These are phyloP conservation scores for Drosophila trapezifrons DNA, from an alignment of 1,140 invertebrate species.

Conservation along the genomic window DNA sequence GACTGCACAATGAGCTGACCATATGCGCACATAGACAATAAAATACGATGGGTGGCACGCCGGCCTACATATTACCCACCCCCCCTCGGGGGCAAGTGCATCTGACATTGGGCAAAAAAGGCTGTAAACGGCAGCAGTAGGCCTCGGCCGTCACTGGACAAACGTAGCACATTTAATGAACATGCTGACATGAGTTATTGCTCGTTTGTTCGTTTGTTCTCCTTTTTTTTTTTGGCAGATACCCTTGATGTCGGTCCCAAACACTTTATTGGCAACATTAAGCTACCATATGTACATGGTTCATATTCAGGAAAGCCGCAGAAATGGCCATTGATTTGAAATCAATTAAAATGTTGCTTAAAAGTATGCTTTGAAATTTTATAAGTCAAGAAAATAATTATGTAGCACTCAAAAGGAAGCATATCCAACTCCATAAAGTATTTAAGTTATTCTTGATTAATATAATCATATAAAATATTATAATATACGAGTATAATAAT, in stretches of 20 bases:
- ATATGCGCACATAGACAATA: conserved; percentile 74
- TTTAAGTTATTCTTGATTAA: too few relatives aligned
- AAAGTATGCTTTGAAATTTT: too few relatives aligned
- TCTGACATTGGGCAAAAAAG: conserved; percentile 20
- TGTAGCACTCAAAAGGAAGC: too few relatives aligned
- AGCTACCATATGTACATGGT: not conserved
- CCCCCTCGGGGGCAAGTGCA: conserved; percentile 30
- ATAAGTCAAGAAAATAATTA: too few relatives aligned
- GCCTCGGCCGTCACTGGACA: conserved; percentile 32
- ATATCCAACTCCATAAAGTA: too few relatives aligned
- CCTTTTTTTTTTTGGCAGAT: conserved; percentile 9
- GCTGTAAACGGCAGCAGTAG: conserved; percentile 22
- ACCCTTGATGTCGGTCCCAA: conserved; percentile 8
- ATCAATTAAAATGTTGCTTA: too few relatives aligned
- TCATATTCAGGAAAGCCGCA: not conserved
- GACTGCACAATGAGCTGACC: conserved; percentile 68
- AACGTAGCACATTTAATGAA: conserved; percentile 71
- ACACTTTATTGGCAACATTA: not conserved
- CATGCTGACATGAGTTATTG: conserved; percentile 75
- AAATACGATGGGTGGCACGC: conserved; percentile 41
- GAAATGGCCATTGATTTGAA: not conserved
- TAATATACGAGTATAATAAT: too few relatives aligned
- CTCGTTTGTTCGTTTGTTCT: conserved; percentile 37
- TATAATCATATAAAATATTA: too few relatives aligned
- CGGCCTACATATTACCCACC: conserved; percentile 13